phyloP scores from a whole-genome alignment of 1,140 invertebrate species.

The Sarcophaga peregrina region DNA sequence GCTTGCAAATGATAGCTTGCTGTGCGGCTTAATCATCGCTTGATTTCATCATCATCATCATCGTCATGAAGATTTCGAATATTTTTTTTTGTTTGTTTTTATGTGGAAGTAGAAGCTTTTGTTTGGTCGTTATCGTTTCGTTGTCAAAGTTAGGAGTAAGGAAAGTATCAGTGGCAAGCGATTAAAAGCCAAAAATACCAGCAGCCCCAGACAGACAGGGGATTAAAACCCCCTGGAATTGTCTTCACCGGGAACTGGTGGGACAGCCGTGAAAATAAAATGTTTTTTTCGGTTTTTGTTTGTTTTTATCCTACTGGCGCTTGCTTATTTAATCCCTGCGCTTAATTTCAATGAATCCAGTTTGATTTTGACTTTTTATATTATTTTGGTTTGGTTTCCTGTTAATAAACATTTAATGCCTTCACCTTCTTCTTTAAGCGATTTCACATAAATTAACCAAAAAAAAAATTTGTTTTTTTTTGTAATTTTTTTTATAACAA shows the following conservation, averaged over 20 bases:
- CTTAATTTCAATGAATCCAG: neutral
- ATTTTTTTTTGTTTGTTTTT: neutral
- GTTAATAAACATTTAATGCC: conserved; percentile 26
- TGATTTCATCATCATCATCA: conserved; percentile 13
- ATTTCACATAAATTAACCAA: conserved; percentile 36
- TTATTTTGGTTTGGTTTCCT: neutral
- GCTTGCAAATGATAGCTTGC: conserved; percentile 20
- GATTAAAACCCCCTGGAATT: neutral
- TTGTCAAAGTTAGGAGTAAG: neutral
- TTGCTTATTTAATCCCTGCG: neutral
- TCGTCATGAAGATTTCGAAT: neutral
- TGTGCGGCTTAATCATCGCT: conserved; percentile 40
- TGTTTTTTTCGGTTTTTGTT: conserved; percentile 16
- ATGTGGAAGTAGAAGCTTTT: neutral
- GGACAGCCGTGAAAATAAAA: conserved; percentile 12
- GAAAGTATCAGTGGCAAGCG: conserved; percentile 33
- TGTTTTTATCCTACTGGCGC: neutral
- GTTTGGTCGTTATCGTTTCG: too few relatives aligned
- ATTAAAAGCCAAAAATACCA: conserved; percentile 24
- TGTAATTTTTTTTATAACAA: conserved; percentile 28
- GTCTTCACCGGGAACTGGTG: neutral
- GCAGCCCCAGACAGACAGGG: conserved; percentile 16
- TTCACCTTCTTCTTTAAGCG: neutral
- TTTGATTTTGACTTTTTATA: neutral
- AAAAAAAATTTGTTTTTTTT: neutral